Evolutionary conservation across 1,140 invertebrate genomes (phyloP).

Genomic region (Grapholita molesta): DNA sequence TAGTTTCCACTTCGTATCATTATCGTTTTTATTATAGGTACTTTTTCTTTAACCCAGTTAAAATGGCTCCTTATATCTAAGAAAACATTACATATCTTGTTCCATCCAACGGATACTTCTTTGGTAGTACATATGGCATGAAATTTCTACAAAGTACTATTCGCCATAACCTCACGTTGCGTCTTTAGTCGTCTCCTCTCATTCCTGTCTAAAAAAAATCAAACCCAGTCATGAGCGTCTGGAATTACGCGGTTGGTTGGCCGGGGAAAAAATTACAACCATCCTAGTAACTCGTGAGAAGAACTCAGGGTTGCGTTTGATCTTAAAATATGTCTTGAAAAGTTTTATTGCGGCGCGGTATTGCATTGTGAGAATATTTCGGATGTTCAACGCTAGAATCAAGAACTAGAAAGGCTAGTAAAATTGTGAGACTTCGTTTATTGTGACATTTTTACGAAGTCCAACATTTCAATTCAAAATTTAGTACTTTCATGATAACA

Average conservation of each 20-base stretch:
- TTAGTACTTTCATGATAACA: no score
- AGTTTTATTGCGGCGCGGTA: background rate
- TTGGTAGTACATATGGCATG: conserved; percentile 22
- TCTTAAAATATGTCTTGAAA: background rate
- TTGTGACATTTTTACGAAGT: background rate
- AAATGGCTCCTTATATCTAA: background rate
- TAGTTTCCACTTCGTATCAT: no score
- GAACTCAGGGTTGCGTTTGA: background rate
- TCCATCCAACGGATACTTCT: conserved; percentile 16
- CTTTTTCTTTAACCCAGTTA: background rate
- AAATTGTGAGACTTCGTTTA: background rate
- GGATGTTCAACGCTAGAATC: background rate
- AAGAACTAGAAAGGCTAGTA: background rate
- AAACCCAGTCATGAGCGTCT: conserved; percentile 33
- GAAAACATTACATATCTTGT: background rate
- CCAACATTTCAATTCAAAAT: no score
- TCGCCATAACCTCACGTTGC: conserved; percentile 30
- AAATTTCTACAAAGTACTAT: conserved; percentile 18
- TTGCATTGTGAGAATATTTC: background rate
- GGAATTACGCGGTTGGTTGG: conserved; percentile 45
- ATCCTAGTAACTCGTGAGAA: conserved; percentile 17
- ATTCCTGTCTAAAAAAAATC: conserved; percentile 32
- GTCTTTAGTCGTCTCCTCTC: conserved; percentile 26
- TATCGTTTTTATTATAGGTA: no score
- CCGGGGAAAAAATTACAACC: conserved; percentile 40